Percentiles rank a stretch among this genome's conserved stretches.
phyloP scores from a whole-genome alignment of 2,888 invertebrate genomes.

The Machimus rusticus region DNA sequence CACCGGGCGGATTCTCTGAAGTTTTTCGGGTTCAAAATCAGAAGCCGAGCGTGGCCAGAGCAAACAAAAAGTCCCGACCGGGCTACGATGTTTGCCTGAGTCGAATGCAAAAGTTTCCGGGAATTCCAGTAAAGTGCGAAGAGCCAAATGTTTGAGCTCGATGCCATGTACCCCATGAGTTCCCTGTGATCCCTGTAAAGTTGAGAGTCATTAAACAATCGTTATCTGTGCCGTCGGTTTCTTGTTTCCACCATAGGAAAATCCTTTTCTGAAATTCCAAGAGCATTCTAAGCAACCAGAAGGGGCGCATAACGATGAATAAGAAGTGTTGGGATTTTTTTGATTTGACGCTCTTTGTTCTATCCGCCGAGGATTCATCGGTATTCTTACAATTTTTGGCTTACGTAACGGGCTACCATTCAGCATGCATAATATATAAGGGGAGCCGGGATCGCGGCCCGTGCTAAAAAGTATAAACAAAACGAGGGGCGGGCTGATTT shows the following conservation, averaged over 20 bases:
- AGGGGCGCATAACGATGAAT: neutral
- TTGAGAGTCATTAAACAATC: constrained; percentile 40
- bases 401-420: constrained; percentile 10
- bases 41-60: neutral
- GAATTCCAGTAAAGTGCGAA: constrained; percentile 8
- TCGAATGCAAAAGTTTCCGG: constrained; percentile 22
- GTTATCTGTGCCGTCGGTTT: constrained; percentile 30
- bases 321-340: neutral
- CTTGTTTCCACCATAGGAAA: neutral
- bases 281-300: neutral
- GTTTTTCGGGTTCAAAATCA: constrained; percentile 18
- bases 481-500: neutral
- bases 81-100: neutral
- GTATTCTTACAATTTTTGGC: constrained; percentile 3
- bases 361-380: neutral
- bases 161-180: neutral
- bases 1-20: neutral
- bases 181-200: constrained; percentile 18
- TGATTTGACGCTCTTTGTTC: constrained; percentile 3
- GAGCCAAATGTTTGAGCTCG: neutral
- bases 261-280: neutral
- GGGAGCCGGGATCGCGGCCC: neutral
- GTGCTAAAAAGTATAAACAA: constrained; percentile 22
- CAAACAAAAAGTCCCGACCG: constrained; percentile 1
- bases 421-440: constrained; percentile 27